Percentiles rank a stretch among this genome's conserved stretches.
These are phyloP conservation scores for Paracyclopina nana DNA, from an alignment of 1,140 invertebrate species.

Conservation along the genomic window DNA sequence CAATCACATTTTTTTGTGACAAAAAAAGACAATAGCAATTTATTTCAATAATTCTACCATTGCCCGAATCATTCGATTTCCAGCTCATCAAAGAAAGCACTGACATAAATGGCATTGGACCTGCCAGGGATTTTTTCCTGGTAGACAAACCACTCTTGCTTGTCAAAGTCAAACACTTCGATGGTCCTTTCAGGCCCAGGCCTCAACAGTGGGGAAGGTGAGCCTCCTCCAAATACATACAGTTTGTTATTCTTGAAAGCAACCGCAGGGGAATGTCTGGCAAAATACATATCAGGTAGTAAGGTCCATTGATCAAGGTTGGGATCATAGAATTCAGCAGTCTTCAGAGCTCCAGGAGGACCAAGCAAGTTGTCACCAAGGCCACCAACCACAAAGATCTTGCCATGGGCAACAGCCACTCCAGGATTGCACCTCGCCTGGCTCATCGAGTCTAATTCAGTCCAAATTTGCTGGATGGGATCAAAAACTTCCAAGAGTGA, in stretches of 20 bases:
- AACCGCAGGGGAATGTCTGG: background rate
- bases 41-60: too few relatives aligned
- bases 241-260: background rate
- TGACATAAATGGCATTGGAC: conserved; percentile 2
- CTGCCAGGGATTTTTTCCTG: background rate
- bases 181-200: conserved; percentile 1
- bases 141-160: background rate
- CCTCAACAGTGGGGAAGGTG: background rate
- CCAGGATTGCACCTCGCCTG: background rate
- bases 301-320: background rate
- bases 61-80: too few relatives aligned
- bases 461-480: background rate
- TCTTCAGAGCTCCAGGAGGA: background rate
- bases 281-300: conserved; percentile 1
- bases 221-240: conserved; percentile 1
- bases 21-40: too few relatives aligned
- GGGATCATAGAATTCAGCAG: background rate
- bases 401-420: background rate
- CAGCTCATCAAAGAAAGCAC: background rate
- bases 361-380: background rate
- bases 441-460: background rate
- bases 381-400: background rate
- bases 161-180: background rate
- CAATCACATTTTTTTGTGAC: too few relatives aligned
- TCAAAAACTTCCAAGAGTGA: background rate